Base-by-base conservation (phyloP, 2,113 vertebrate species). In the Ictalurus punctatus region DNA sequence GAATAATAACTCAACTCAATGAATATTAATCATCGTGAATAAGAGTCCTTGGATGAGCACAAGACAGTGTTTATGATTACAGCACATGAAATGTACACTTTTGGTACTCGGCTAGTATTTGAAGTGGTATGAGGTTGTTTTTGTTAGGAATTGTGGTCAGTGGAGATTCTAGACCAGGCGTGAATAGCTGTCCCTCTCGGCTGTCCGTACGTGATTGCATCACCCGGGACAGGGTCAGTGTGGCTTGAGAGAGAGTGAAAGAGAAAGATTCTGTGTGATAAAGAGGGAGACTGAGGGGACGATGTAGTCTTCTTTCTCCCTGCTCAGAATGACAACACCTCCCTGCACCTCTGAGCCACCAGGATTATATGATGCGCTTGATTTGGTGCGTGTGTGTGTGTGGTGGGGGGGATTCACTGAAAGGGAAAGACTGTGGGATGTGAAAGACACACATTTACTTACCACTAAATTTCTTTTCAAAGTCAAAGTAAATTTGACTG, bases 291-390 rank as follows among this genome's bases (percentile, higher is more conserved):
- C 25, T 8, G 21, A 44, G 17, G 40, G 12, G 44, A 67, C 17
- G 30, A 52, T 56, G 58, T 2, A 85, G 76, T 30, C 25, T 34
- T 37, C 12, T 6, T 76, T 58, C 79, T 73, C 73, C 56, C 61
- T 54, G 63, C 81, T 81, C 27, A 73, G 63, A n/a, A 71, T 34
- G 82, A 73, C 30, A 19, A 30, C 17, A 52, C 19, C 71, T 84
- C 14, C 87, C 40, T 44, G 58, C 8, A 63, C 73, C 37, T 14
- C 19, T 13, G 10, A 59, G 5, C 63, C 74, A 71, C 58, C 74
- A 37, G 85, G 73, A 65, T 81, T 73, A 91, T 71, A 13, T 58
- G 10, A 10, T 61, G 30, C 78, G 37, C 37, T 86, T 86, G 65
- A 86, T 89, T 84, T 73, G 34, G 2, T 81, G 76, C 69, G 61